A percentile compares a stretch with the other conserved stretches of the same genome.
phyloP scores from a whole-genome alignment of 1,140 invertebrate species.

The Drosophila navojoa region DNA sequence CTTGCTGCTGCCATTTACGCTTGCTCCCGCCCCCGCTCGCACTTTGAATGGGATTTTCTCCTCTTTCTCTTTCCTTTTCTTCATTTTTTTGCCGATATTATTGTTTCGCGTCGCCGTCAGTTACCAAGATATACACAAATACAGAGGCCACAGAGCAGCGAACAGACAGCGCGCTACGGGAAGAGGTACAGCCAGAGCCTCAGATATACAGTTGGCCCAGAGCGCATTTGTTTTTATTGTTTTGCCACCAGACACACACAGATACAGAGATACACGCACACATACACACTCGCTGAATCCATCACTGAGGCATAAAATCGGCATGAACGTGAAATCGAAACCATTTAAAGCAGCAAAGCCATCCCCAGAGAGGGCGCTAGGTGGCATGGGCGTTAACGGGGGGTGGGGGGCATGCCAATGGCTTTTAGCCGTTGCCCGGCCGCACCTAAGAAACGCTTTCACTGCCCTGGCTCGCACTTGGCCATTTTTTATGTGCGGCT shows the following conservation, averaged over 20 bases:
- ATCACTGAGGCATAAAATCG: constrained; percentile 59
- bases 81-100: constrained; percentile 35
- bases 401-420: neutral
- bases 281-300: constrained; percentile 49
- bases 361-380: constrained; percentile 9
- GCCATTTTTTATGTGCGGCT: constrained; percentile 45
- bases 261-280: constrained; percentile 19
- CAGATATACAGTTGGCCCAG: constrained; percentile 30
- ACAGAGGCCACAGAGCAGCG: constrained; percentile 4
- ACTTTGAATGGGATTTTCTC: constrained; percentile 27
- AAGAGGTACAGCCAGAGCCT: neutral
- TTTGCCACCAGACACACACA: constrained; percentile 37
- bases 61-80: constrained; percentile 13
- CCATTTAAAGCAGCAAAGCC: constrained; percentile 48
- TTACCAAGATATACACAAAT: constrained; percentile 53
- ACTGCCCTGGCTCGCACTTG: constrained; percentile 12
- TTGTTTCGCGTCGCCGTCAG: constrained; percentile 53
- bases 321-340: constrained; percentile 49
- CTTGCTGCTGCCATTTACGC: constrained; percentile 3
- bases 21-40: neutral
- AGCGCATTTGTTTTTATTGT: constrained; percentile 70
- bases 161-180: constrained; percentile 6
- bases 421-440: neutral
- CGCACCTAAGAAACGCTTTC: constrained; percentile 26
- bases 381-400: too few relatives aligned